These are phyloP conservation scores for Coecobrya sp. DNA, from an alignment of 2,888 invertebrate genomes.

Conservation along the genomic window DNA sequence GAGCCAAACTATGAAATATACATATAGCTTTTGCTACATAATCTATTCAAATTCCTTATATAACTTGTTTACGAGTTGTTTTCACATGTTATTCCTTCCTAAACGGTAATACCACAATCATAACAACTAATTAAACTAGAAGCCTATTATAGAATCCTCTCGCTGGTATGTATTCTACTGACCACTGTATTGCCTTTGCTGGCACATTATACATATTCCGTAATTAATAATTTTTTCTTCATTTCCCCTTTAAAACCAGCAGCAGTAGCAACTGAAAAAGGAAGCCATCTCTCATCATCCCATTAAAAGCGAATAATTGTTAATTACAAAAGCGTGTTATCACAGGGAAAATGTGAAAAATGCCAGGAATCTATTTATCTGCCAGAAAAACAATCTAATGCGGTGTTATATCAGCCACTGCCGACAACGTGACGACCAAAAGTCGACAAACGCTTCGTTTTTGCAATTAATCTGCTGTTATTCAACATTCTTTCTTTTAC, in stretches of 20 bases:
- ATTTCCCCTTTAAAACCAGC: background rate
- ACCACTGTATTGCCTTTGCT: background rate
- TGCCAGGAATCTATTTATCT: no score
- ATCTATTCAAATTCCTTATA: background rate
- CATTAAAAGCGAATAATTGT: conserved; percentile 25
- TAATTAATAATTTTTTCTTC: background rate
- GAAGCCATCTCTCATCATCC: conserved; percentile 32
- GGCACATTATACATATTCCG: background rate
- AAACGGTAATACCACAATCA: background rate
- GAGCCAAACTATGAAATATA: background rate
- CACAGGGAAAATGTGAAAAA: background rate
- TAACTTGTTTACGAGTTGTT: conserved; percentile 14
- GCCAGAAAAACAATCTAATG: no score
- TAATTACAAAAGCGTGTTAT: background rate
- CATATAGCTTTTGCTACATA: background rate
- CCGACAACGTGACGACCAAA: no score
- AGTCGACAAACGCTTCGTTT: no score
- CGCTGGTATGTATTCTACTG: background rate
- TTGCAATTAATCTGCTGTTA: background rate
- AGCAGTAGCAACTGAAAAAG: background rate
- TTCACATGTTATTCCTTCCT: background rate
- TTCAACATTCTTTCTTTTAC: background rate
- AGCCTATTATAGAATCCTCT: no score
- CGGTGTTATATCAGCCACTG: no score
- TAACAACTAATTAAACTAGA: no score